These are phyloP conservation scores for Nycticryphes semicollaris DNA, from an alignment of 2,113 vertebrate species.

Conservation along the genomic window DNA sequence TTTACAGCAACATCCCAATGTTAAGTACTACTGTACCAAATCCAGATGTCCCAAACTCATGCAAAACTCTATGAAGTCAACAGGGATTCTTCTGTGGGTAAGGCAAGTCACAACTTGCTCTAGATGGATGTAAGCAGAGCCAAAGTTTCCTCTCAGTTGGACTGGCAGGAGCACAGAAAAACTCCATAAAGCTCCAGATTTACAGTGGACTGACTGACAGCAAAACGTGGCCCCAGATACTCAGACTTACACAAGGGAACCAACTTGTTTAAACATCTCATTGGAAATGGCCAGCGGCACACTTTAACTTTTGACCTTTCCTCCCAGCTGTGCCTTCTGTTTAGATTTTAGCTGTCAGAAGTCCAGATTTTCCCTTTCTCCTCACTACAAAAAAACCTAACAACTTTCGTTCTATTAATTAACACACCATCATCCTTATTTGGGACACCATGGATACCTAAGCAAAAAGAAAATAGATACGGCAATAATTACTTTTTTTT, in stretches of 20 bases:
- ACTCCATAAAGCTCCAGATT: background rate
- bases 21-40: conserved; percentile 4
- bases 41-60: conserved; percentile 32
- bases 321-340: background rate
- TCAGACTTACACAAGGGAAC: background rate
- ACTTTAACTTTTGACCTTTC: background rate
- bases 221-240: background rate
- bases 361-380: background rate
- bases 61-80: conserved; percentile 6
- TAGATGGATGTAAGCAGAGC: conserved; percentile 12
- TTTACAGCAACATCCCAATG: conserved; percentile 34
- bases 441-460: background rate
- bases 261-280: background rate
- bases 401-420: background rate
- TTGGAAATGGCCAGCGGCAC: background rate
- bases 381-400: background rate
- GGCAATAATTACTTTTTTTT: background rate
- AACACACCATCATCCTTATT: background rate
- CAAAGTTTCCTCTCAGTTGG: background rate
- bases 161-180: background rate
- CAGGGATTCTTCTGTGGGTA: background rate
- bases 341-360: background rate
- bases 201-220: conserved; percentile 7
- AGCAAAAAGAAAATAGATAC: background rate
- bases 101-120: conserved; percentile 26